A percentile compares a stretch with the other conserved stretches of the same genome.
phyloP scores from a whole-genome alignment of 2,888 invertebrate species.

The Perizoma affinitatum region DNA sequence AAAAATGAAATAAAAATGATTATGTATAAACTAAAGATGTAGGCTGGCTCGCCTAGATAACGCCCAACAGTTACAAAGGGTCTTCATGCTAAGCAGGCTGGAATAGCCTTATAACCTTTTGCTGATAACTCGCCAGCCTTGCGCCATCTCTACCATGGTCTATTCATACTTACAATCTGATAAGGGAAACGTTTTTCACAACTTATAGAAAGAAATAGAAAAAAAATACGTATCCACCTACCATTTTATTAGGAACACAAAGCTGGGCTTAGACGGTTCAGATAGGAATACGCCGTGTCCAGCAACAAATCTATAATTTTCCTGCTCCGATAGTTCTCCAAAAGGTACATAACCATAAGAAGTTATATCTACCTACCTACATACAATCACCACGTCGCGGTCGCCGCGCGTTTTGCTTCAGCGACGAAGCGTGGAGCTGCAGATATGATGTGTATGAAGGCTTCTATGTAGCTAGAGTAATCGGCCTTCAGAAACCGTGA shows the following conservation, averaged over 20 bases:
- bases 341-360: slow-evolving; percentile 39
- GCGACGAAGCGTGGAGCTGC: slow-evolving; percentile 55
- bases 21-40: not conserved
- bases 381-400: slow-evolving; percentile 43
- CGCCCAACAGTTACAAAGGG: too few relatives aligned
- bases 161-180: too few relatives aligned
- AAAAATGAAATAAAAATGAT: slow-evolving; percentile 39
- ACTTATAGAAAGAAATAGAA: too few relatives aligned
- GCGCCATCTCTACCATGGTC: too few relatives aligned
- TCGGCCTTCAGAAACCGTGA: slow-evolving; percentile 28
- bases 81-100: too few relatives aligned
- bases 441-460: slow-evolving; percentile 25
- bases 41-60: too few relatives aligned
- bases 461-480: slow-evolving; percentile 18
- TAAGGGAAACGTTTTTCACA: too few relatives aligned
- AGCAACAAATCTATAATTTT: slow-evolving; percentile 12
- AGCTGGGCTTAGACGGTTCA: too few relatives aligned
- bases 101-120: too few relatives aligned
- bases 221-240: not conserved
- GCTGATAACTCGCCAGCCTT: too few relatives aligned
- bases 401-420: slow-evolving; percentile 58
- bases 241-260: too few relatives aligned
- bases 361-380: slow-evolving; percentile 24
- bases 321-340: slow-evolving; percentile 15
- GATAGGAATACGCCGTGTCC: too few relatives aligned